phyloP scores from a whole-genome alignment of 53 echinoderm and acorn worm genomes.

The Patiria pectinifera region DNA sequence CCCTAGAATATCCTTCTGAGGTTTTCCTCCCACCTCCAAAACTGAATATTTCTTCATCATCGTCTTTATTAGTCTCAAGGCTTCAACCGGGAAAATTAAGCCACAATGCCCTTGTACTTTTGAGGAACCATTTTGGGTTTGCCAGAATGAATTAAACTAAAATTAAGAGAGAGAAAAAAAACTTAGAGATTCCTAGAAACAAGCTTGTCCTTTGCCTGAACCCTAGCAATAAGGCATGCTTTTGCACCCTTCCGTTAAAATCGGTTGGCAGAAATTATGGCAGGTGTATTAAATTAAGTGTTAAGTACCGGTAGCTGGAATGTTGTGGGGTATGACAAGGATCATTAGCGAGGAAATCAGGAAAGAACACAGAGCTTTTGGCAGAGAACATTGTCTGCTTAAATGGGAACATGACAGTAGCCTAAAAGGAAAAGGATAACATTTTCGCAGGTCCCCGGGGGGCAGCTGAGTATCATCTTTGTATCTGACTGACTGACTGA shows the following conservation, averaged over 20 bases:
- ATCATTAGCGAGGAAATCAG: not conserved
- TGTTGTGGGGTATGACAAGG: not conserved
- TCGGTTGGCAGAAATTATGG: not conserved
- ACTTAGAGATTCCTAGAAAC: not conserved
- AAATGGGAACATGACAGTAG: not conserved
- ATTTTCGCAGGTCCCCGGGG: not conserved
- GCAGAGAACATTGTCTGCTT: not conserved
- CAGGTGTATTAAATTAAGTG: slow-evolving; percentile 16
- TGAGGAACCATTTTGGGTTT: too few relatives aligned
- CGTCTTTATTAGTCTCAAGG: too few relatives aligned
- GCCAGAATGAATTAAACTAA: not conserved
- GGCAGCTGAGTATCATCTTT: too few relatives aligned
- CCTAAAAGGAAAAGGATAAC: not conserved
- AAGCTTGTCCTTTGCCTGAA: not conserved
- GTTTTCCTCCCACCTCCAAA: too few relatives aligned
- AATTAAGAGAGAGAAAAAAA: not conserved
- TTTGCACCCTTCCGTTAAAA: not conserved
- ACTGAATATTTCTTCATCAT: too few relatives aligned
- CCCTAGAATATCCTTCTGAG: too few relatives aligned
- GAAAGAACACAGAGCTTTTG: not conserved
- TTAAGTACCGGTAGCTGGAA: not conserved
- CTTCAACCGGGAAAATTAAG: too few relatives aligned
- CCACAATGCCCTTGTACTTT: too few relatives aligned
- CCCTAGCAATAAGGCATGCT: not conserved
- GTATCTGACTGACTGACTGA: too few relatives aligned